Percentiles rank a stretch among this genome's conserved stretches.
Evolutionary conservation across 2,888 invertebrate genomes (phyloP).

Genomic region (Athetis lepigone): DNA sequence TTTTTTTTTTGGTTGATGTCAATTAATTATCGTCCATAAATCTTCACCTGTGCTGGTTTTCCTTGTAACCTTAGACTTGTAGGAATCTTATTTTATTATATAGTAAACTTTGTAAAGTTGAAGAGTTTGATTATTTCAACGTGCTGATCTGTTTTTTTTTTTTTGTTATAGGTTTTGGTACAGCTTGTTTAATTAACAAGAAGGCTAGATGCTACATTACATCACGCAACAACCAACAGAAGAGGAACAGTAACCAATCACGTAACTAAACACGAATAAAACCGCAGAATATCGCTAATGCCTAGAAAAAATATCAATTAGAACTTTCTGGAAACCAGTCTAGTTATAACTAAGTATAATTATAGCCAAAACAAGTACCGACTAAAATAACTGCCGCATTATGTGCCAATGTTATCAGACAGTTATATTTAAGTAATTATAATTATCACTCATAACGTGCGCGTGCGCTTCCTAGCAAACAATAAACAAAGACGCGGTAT

Average conservation of each 20-base stretch:
- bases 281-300: too few relatives aligned
- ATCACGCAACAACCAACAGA: too few relatives aligned
- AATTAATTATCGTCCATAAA: background rate
- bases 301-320: background rate
- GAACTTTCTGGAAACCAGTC: slow-evolving; percentile 17
- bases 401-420: slow-evolving; percentile 46
- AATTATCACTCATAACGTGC: slow-evolving; percentile 70
- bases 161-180: too few relatives aligned
- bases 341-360: background rate
- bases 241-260: too few relatives aligned
- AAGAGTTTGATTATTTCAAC: too few relatives aligned
- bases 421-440: slow-evolving; percentile 63
- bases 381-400: slow-evolving; percentile 38
- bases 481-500: slow-evolving; percentile 76
- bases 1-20: too few relatives aligned
- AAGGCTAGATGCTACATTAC: too few relatives aligned
- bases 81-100: too few relatives aligned
- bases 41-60: background rate
- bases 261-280: too few relatives aligned
- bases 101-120: too few relatives aligned
- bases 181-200: too few relatives aligned
- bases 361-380: slow-evolving; percentile 26
- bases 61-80: slow-evolving; percentile 3
- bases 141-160: too few relatives aligned
- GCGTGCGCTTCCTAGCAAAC: slow-evolving; percentile 70